These are phyloP conservation scores for Poecilia latipinna DNA, from an alignment of 2,113 vertebrate species.

Conservation along the genomic window DNA sequence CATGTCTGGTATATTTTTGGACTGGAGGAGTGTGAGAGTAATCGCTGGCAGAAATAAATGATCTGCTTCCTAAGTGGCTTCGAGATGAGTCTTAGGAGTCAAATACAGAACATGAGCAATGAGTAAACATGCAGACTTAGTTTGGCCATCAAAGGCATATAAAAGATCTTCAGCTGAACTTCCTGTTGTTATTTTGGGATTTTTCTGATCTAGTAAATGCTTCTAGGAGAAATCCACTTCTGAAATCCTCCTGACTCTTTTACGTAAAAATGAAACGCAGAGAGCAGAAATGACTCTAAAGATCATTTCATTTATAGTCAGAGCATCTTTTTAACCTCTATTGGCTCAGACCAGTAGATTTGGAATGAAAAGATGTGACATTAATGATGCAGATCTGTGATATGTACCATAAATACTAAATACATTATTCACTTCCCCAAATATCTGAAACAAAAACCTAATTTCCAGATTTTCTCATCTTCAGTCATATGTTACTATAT, in stretches of 20 bases:
- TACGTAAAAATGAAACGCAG: neutral
- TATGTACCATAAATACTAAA: too few relatives aligned
- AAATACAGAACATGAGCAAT: neutral
- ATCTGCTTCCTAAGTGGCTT: neutral
- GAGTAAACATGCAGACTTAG: neutral
- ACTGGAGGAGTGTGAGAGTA: neutral
- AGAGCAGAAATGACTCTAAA: neutral
- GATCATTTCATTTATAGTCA: neutral
- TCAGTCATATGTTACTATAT: too few relatives aligned
- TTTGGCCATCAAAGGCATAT: neutral
- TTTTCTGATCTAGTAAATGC: neutral
- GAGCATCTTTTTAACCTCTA: neutral
- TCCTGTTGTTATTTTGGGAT: neutral
- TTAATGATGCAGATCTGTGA: too few relatives aligned
- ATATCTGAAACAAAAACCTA: too few relatives aligned
- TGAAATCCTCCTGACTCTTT: neutral
- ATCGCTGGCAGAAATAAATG: conserved; percentile 2
- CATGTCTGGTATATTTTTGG: conserved; percentile 36
- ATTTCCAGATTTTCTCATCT: too few relatives aligned
- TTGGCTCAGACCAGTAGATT: too few relatives aligned
- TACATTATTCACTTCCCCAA: too few relatives aligned
- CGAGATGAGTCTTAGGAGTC: neutral
- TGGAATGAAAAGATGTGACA: too few relatives aligned
- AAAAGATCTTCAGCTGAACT: neutral
- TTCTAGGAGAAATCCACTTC: too few relatives aligned